Evolutionary conservation across 2,113 vertebrate genomes (phyloP), one percentile per base, ranked within the genome.

Genomic region (Macquaria australasica): DNA sequence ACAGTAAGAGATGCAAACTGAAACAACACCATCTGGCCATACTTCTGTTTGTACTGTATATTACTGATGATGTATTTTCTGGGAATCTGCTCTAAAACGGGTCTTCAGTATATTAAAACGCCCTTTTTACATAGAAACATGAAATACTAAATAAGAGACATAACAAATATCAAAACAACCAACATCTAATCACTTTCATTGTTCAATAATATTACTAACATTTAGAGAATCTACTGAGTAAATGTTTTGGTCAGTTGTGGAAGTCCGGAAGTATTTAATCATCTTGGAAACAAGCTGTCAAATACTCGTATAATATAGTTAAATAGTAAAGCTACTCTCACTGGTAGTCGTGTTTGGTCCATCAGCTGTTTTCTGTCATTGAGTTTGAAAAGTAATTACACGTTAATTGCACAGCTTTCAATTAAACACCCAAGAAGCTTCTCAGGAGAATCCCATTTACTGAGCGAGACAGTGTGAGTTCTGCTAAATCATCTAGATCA

Each of bases 1-100:
- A 68, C 59, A 79, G 74, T 56, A 76, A 84, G 34, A 84, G 58
- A 81, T 70, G 21, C 81, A 75, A 66, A 89, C 59, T 83, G 84
- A 56, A 69, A 66, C 41, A 81, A 80, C 75, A 84, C 87, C 83
- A 87, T 87, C 83, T 88, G 83, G 79, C 66, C 41, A 43, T 31
- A 43, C 71, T 59, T 79, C 60, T 88, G 79, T 83, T 83, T 48
- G 9, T 56, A 64, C n/a, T 74, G 25, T 85, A 76, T 67, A n/a
- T 64, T 41, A 68, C n/a, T 64, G 79, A 70, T 78, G 28, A 84
- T 73, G 67, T 25, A 34, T 76, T 82, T 68, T 76, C 20, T 59
- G 41, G 2, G 23, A 84, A 28, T 60, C 66, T 56, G 48, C 55
- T 74, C 10, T 25, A 50, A 67, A 59, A 60, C 60, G 16, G 8